These are phyloP conservation scores for Agrochola lota DNA, from an alignment of 2,888 invertebrate species.

Conservation along the genomic window DNA sequence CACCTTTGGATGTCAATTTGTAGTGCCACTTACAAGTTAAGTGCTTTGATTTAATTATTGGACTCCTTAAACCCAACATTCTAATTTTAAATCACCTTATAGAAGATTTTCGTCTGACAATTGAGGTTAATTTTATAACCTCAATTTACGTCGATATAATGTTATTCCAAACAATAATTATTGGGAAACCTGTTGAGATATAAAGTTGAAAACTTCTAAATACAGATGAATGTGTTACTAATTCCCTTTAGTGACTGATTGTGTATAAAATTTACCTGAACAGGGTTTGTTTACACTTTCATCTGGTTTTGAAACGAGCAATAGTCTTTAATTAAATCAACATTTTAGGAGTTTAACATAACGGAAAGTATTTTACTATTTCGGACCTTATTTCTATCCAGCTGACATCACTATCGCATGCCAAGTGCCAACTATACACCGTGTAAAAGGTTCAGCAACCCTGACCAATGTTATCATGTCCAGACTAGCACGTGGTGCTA, in stretches of 20 bases:
- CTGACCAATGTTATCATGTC: slow-evolving; percentile 21
- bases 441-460: slow-evolving; percentile 44
- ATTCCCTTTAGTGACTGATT: background rate
- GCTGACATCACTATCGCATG: slow-evolving; percentile 7
- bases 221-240: too few relatives aligned
- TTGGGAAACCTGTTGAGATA: background rate
- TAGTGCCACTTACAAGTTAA: background rate
- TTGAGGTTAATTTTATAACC: background rate
- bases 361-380: background rate
- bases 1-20: background rate
- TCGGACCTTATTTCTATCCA: background rate
- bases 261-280: too few relatives aligned
- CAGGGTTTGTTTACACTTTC: too few relatives aligned
- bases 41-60: background rate
- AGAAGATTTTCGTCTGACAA: too few relatives aligned
- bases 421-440: slow-evolving; percentile 16
- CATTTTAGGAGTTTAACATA: background rate
- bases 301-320: too few relatives aligned
- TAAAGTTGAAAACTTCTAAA: too few relatives aligned
- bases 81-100: too few relatives aligned
- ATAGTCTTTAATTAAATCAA: background rate
- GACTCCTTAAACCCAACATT: background rate
- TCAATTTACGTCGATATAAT: background rate
- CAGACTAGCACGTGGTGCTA: slow-evolving; percentile 35
- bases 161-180: background rate